Conservation (phyloP, 2,113 vertebrate species). For the Elgaria multicarinata region DNA sequence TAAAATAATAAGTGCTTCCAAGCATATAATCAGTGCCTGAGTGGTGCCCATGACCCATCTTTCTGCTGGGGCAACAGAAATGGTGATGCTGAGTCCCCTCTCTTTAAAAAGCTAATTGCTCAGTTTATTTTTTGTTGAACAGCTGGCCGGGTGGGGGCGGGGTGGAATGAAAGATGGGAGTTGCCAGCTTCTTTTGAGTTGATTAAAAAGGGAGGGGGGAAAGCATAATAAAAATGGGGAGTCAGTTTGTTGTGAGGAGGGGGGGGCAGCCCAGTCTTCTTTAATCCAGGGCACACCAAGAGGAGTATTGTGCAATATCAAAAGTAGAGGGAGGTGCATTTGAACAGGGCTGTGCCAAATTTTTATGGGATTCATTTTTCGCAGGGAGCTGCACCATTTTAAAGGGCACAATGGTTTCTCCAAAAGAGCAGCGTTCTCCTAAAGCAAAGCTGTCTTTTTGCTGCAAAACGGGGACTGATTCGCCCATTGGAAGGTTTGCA, state of each 20-base stretch:
- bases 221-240: neutral
- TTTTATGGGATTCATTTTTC: neutral
- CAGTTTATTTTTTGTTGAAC: neutral
- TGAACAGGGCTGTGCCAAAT: too few species aligned
- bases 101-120: neutral
- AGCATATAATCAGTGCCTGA: neutral
- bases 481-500: neutral
- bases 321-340: neutral
- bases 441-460: too few species aligned
- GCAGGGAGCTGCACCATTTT: neutral
- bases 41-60: too few species aligned
- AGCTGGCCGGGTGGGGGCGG: neutral
- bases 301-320: neutral
- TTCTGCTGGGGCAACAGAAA: neutral
- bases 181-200: neutral
- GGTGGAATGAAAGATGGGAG: neutral
- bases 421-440: neutral
- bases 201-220: neutral
- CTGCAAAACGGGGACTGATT: neutral
- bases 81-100: neutral
- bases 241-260: neutral
- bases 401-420: neutral
- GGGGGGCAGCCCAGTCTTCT: neutral
- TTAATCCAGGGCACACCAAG: neutral
- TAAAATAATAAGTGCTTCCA: too few species aligned